Evolutionary conservation across 2,797 vertebrate species (phyloP), one percentile per base, ranked within the genome.

Genomic region (Chromobotia macracanthus): DNA sequence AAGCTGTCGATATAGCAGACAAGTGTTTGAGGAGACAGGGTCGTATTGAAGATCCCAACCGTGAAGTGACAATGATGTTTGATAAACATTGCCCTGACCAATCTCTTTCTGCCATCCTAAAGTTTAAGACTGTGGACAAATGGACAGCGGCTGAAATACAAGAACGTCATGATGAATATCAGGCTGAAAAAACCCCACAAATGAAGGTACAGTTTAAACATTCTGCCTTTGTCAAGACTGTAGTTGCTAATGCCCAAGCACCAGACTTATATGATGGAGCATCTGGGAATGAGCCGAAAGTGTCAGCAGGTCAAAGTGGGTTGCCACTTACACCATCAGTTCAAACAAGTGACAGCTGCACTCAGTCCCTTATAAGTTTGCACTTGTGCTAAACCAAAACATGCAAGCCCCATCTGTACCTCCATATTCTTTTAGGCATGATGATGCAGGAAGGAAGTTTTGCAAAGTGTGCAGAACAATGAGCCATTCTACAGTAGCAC

Each of bases 31-130:
- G 41, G 11, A 44, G 41, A 12, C 41, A 44, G 4, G 41, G 41
- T 9, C 41, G 11, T 12, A 44, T 44, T 44, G 41, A 44, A 12
- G 4, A 44, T 12, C 41, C 41, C 41, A 9, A 9, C 11, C 4
- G 11, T 5, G 41, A 44, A 44, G 41, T 44, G 8, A 44, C 41
- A 44, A 44, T 44, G 41, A 61, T 61, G 60, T 61, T 35, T 16
- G 64, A 87, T 1, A 87, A 82, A 23, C 21, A 83, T 19, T 86
- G 81, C 9, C 83, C 86, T n/a, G 75, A 87, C 16, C 53, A 69
- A 9, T 12, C n/a, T 0, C 78, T 85, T 44, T 9, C 41, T 9
- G 11, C 8, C 41, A 44, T 4, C 41, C 6, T 44, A 44, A 44
- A 44, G 41, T 44, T 9, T 12, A 44, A 44, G 11, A 44, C 41